These are phyloP conservation scores for Plemyria rubiginata DNA, from an alignment of 2,888 invertebrate genomes.

Conservation along the genomic window DNA sequence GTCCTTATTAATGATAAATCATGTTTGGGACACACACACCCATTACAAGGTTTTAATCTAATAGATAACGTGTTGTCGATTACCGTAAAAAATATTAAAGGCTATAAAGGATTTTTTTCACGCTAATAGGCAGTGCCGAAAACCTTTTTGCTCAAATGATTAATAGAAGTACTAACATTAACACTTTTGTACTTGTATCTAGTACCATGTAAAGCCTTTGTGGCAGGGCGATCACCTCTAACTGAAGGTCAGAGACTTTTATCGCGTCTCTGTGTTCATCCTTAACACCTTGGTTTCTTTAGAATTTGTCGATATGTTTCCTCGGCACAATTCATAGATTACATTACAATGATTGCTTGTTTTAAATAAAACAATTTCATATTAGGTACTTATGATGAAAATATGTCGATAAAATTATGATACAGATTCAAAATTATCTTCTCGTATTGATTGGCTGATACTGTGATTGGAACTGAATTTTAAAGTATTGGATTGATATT, in stretches of 20 bases:
- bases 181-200: conserved; percentile 37
- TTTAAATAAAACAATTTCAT: background rate
- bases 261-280: conserved; percentile 46
- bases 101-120: conserved; percentile 12
- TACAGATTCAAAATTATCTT: background rate
- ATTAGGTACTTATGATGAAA: background rate
- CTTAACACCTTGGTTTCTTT: conserved; percentile 43
- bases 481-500: conserved; percentile 7
- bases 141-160: conserved; percentile 39
- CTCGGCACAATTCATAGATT: background rate
- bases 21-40: conserved; percentile 10
- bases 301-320: conserved; percentile 34
- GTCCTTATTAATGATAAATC: conserved; percentile 24
- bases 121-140: conserved; percentile 27
- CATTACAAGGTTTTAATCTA: conserved; percentile 5
- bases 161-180: conserved; percentile 40
- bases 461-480: conserved; percentile 6
- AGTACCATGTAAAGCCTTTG: conserved; percentile 52
- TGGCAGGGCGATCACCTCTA: conserved; percentile 62
- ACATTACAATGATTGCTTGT: background rate
- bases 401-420: background rate
- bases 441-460: background rate
- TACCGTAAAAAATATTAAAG: conserved; percentile 22
- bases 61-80: conserved; percentile 18
- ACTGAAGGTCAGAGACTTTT: conserved; percentile 55